Evolutionary conservation across 2,113 vertebrate genomes (phyloP).

Genomic region (Enhydra lutris): DNA sequence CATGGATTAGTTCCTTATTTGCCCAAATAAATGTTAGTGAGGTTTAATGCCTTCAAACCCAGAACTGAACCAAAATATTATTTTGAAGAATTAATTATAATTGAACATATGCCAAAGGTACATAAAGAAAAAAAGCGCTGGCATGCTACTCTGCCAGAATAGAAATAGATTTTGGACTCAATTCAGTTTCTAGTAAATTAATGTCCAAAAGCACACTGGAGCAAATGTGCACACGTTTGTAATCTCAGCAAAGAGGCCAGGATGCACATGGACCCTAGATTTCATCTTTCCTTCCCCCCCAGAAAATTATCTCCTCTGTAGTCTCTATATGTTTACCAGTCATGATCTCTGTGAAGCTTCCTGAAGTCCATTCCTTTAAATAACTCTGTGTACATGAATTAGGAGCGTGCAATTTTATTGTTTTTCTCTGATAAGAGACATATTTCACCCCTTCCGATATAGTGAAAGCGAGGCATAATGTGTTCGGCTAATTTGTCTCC

Average conservation of each 20-base stretch:
- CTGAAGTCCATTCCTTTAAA: background rate
- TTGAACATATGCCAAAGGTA: conserved; percentile 80
- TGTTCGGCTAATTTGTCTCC: background rate
- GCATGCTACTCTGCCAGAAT: conserved; percentile 72
- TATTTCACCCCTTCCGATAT: background rate
- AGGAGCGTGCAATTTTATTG: background rate
- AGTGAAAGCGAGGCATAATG: background rate
- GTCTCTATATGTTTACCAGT: background rate
- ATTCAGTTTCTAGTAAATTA: conserved; percentile 79
- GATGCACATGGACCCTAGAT: conserved; percentile 47
- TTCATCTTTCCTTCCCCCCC: conserved; percentile 41
- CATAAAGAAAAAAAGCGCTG: conserved; percentile 78
- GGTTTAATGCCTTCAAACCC: conserved; percentile 39
- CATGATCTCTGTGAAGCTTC: background rate
- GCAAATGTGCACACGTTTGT: conserved; percentile 69
- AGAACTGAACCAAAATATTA: conserved; percentile 63
- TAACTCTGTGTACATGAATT: background rate
- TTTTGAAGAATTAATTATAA: conserved; percentile 82
- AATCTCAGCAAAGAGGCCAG: conserved; percentile 69
- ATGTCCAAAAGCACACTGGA: conserved; percentile 73
- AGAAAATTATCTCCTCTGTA: background rate
- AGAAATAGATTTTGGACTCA: conserved; percentile 78
- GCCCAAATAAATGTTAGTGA: conserved; percentile 41
- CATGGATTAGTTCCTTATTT: background rate
- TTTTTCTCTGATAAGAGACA: background rate